Base-by-base conservation (phyloP, 2,113 vertebrate species). In the Nipponia nippon region DNA sequence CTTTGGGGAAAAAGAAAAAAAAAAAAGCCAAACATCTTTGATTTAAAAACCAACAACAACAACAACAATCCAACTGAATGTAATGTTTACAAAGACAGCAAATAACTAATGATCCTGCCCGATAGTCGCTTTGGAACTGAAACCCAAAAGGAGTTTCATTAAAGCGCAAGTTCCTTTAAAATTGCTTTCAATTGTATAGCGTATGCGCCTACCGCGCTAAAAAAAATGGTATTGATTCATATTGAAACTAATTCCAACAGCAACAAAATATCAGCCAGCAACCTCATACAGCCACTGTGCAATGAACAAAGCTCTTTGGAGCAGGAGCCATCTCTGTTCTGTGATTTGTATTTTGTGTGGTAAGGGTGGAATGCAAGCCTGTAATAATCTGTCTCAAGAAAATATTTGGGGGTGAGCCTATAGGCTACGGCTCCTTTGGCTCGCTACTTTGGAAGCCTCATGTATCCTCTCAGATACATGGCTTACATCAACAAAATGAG, bases 231-330 rank as follows among this genome's bases (percentile, higher is more conserved):
- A n/a, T 85, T 91, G 87, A 47, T 95, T 94, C 95, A 93, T 87
- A 89, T 79, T 40, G 76, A 91, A 97, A 95, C 53, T 17, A 69
- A 90, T 95, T 97, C 91, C 93, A 94, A 83, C 40, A 95, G 78
- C 93, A 95, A 95, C 81, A 96, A 80, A 96, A 75, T 87, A 91
- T 83, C 83, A 97, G 94, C 84, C 59, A 56, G 87, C 66, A 96
- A 66, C 70, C 61, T 91, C 62, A 83, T 62, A 46, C 65, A 92
- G 89, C 88, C 87, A 92, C 91, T 70, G 78, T 77, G 86, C 1
- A 3, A 80, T 10, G 70, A 90, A 58, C 49, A 81, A 93, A 91
- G 66, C 83, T 80, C 56, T 69, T 94, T 59, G 78, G 89, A 90
- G 77, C 26, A 42, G 76, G 34, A 88, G 71, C 47, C 59, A 90